Evolutionary conservation across 2,113 vertebrate genomes (phyloP).

Genomic region (Dipodomys stephensi): DNA sequence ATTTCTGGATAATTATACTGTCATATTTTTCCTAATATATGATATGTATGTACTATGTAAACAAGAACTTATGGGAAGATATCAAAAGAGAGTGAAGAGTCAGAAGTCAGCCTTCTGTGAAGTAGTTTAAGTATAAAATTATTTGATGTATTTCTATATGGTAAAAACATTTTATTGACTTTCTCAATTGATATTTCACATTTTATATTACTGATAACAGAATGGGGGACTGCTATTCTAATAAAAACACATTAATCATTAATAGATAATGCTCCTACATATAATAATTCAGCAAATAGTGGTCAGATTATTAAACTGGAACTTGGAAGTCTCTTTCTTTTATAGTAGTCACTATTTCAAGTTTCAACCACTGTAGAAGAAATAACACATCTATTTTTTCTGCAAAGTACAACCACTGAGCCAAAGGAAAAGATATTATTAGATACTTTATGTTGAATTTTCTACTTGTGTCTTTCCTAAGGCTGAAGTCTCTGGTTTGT

Average conservation of each 20-base stretch:
- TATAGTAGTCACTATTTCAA: background rate
- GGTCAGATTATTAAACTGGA: background rate
- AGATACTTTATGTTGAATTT: conserved; percentile 16
- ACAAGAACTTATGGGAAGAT: background rate
- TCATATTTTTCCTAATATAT: background rate
- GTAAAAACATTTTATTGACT: conserved; percentile 12
- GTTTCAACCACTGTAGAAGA: background rate
- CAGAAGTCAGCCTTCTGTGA: background rate
- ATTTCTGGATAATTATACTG: background rate
- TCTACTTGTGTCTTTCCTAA: background rate
- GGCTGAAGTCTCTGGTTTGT: background rate
- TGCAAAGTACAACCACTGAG: background rate
- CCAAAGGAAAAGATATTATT: background rate
- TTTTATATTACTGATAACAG: background rate
- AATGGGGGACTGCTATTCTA: background rate
- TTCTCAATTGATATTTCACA: background rate
- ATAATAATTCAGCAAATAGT: background rate
- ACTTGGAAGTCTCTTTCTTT: background rate
- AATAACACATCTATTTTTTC: background rate
- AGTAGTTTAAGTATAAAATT: background rate
- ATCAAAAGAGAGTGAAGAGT: conserved; percentile 8
- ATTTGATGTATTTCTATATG: background rate
- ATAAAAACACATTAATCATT: background rate
- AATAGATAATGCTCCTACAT: background rate
- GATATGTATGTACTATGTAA: background rate